Conservation (phyloP, 1,140 invertebrate species). For the Cydia pomonella region DNA sequence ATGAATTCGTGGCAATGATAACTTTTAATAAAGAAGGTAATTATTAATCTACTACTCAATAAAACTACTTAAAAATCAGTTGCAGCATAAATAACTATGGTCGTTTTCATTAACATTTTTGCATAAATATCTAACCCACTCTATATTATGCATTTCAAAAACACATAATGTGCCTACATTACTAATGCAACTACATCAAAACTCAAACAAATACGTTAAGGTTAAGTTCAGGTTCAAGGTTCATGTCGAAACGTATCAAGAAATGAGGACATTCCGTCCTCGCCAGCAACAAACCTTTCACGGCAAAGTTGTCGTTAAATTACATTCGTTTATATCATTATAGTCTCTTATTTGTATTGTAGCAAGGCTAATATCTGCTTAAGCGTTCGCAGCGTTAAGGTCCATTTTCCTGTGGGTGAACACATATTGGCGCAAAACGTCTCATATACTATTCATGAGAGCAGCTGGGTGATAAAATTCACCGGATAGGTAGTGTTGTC, state of each 20-base stretch:
- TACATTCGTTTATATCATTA: not conserved
- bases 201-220: slow-evolving; percentile 10
- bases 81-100: too few relatives aligned
- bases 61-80: too few relatives aligned
- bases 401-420: not conserved
- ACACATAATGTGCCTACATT: not conserved
- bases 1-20: not conserved
- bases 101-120: too few relatives aligned
- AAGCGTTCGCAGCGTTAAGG: not conserved
- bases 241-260: slow-evolving; percentile 36
- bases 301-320: not conserved
- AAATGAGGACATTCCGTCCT: slow-evolving; percentile 41
- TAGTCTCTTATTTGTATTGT: not conserved
- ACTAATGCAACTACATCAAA: not conserved
- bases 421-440: not conserved
- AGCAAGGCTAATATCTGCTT: not conserved
- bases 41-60: too few relatives aligned
- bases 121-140: not conserved
- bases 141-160: not conserved
- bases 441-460: slow-evolving; percentile 23
- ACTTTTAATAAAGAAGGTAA: too few relatives aligned
- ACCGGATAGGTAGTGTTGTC: slow-evolving; percentile 14
- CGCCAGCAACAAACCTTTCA: not conserved
- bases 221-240: slow-evolving; percentile 46
- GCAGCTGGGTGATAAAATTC: slow-evolving; percentile 24